phyloP scores from a whole-genome alignment of 2,113 vertebrate species.

The Corvus moneduloides region DNA sequence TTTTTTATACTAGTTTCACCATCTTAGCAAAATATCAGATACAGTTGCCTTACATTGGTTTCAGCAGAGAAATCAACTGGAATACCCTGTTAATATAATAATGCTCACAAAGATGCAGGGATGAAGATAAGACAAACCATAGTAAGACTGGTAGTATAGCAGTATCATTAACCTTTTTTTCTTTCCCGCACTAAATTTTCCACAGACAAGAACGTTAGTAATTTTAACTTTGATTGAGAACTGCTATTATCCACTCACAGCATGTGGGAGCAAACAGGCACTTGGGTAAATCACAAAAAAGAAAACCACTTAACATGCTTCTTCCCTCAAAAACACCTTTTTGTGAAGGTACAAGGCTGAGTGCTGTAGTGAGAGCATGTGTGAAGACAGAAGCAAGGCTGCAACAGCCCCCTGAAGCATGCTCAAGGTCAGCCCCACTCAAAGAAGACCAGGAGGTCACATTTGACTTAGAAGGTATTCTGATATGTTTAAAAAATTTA shows the following conservation, averaged over 20 bases:
- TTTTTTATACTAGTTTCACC: neutral
- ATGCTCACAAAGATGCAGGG: neutral
- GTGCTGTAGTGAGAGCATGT: neutral
- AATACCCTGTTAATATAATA: neutral
- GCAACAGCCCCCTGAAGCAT: neutral
- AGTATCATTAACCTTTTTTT: neutral
- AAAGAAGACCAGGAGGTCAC: constrained; percentile 2
- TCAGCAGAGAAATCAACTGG: neutral
- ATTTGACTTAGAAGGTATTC: constrained; percentile 27
- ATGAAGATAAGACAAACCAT: neutral
- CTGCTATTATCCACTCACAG: constrained; percentile 57
- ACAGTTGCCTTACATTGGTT: neutral
- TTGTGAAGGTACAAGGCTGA: constrained; percentile 25
- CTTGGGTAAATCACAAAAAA: constrained; percentile 43
- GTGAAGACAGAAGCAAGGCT: neutral
- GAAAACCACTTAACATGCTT: constrained; percentile 22
- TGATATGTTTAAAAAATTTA: constrained; percentile 45
- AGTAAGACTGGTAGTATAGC: neutral
- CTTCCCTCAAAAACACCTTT: constrained; percentile 33
- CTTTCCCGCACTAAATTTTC: constrained; percentile 13
- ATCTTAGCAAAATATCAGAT: neutral
- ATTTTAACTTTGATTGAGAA: constrained; percentile 60
- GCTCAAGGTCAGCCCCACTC: neutral
- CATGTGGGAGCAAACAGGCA: constrained; percentile 46
- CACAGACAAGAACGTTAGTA: constrained; percentile 19